Base-by-base conservation (phyloP, 2,888 invertebrate species). In the Branchellion lobata region DNA sequence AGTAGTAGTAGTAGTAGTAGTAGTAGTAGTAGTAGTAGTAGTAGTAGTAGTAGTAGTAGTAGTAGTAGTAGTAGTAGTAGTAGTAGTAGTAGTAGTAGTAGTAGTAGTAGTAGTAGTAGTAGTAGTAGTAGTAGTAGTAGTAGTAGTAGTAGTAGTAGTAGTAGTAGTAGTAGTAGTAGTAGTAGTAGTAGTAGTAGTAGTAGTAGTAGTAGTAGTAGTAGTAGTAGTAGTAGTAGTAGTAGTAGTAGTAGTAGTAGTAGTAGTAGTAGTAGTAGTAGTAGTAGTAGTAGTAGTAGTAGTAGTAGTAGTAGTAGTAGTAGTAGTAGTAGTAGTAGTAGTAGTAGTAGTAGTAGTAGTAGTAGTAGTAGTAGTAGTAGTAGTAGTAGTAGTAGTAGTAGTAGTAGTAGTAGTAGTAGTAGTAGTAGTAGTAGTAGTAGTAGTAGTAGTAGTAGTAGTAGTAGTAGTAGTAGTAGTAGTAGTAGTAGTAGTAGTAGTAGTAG, bases 91-190 rank as follows among this genome's bases (percentile, higher is more conserved):
- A 51, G 53, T 21, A 51, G 53, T 51, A 51, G 53, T 21, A 51
- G 53, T 51, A 51, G 53, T 51, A 51, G 53, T 21, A 51, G 53
- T 51, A 51, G 53, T 21, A 51, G 53, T 51, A 51, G 53, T 21
- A 51, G 53, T 47, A 73, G 8, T n/a, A n/a, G 47, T 69, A 69
- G 33, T 65, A 65, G 65, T 65, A 65, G 65, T 65, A 65, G 65
- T 65, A 65, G 65, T 65, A 65, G 65, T 65, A 65, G 65, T 65
- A 65, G 65, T 65, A 65, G 65, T 65, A 65, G 65, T 65, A 65
- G 65, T 65, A 65, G 65, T 65, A 65, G 65, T 65, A 65, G 65
- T 65, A 65, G 65, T 65, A 65, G 65, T 65, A 65, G 65, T 65
- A 65, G 65, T 65, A 65, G 65, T 65, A 11, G 65, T 65, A 65